A percentile compares a stretch with the other conserved stretches of the same genome.
Evolutionary conservation across 1,140 invertebrate genomes (phyloP).

Genomic region (Drosophila kohkoa): DNA sequence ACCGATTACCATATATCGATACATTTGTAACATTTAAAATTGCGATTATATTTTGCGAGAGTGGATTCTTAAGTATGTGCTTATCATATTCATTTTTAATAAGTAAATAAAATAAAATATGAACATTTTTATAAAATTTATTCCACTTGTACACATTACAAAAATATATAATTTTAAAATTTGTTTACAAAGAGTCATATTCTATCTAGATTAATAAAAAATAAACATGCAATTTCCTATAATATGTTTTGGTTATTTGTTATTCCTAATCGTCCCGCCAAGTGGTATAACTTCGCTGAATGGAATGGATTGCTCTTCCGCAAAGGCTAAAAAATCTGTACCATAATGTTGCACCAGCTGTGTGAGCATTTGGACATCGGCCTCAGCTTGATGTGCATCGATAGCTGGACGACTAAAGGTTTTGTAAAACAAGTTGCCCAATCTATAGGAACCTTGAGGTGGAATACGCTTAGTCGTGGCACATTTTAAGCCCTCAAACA

Average conservation of each 20-base stretch:
- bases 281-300: conserved; percentile 67
- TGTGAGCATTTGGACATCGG: conserved; percentile 87
- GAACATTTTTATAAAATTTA: background rate
- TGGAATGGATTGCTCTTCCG: conserved; percentile 85
- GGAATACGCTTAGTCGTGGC: conserved; percentile 47
- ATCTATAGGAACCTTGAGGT: conserved; percentile 85
- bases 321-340: conserved; percentile 86
- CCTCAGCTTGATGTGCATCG: conserved; percentile 87
- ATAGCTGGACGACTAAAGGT: conserved; percentile 84
- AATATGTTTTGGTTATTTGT: conserved; percentile 7
- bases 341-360: conserved; percentile 86
- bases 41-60: background rate
- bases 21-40: background rate
- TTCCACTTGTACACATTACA: background rate
- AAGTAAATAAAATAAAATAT: background rate
- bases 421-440: conserved; percentile 86
- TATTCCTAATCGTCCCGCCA: conserved; percentile 18
- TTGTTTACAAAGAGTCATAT: conserved; percentile 1
- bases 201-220: background rate
- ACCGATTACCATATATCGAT: conserved; percentile 23
- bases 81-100: too few species aligned
- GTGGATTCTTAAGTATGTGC: background rate
- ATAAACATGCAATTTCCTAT: conserved; percentile 8
- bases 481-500: conserved; percentile 54
- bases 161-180: conserved; percentile 8